phyloP scores from a whole-genome alignment of 2,888 invertebrate species.

The Melinaea menophilus region DNA sequence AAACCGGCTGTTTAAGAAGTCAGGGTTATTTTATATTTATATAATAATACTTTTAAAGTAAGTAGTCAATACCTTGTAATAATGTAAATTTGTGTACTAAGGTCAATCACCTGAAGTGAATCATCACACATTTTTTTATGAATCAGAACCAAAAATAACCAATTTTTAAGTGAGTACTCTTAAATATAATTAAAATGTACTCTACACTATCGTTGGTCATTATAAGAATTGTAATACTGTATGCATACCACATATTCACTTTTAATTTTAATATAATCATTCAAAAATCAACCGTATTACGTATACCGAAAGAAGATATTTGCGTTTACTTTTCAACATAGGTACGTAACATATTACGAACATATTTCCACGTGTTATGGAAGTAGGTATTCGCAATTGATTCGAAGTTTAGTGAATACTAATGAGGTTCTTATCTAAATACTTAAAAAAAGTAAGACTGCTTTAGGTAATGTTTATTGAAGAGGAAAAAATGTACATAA shows the following conservation, averaged over 20 bases:
- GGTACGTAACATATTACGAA: not conserved
- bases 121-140: too few relatives aligned
- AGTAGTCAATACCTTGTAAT: not conserved
- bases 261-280: not conserved
- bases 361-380: slow-evolving; percentile 15
- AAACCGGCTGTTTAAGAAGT: slow-evolving; percentile 2
- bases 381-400: slow-evolving; percentile 5
- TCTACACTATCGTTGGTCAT: too few relatives aligned
- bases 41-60: not conserved
- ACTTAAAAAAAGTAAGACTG: too few relatives aligned
- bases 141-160: too few relatives aligned
- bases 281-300: not conserved
- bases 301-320: not conserved
- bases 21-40: slow-evolving; percentile 4
- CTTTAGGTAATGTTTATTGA: too few relatives aligned
- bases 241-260: too few relatives aligned
- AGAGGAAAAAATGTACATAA: too few relatives aligned
- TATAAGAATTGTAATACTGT: too few relatives aligned
- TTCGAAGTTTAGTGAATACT: slow-evolving; percentile 11
- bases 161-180: too few relatives aligned
- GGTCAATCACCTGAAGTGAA: too few relatives aligned
- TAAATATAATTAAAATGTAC: too few relatives aligned
- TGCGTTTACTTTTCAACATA: not conserved
- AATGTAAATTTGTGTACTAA: too few relatives aligned
- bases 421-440: slow-evolving; percentile 7